Base-by-base conservation (phyloP, 1,140 invertebrate species). In the Drosophila pruinosa region DNA sequence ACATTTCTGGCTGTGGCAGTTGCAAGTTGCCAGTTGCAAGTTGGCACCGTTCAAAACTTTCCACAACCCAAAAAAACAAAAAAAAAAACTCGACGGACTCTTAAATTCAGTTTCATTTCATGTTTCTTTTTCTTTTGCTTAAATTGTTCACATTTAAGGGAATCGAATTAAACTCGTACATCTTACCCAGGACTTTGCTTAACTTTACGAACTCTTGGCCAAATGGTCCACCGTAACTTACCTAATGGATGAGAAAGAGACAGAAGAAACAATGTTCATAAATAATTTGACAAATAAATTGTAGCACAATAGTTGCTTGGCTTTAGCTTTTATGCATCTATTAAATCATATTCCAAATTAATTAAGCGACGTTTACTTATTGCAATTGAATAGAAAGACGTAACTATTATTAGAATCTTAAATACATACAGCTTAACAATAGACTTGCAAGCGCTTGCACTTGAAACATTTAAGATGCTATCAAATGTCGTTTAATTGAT, bases 1-100 rank as follows among this genome's bases (percentile, higher is more conserved):
- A 69, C 24, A 70, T 39, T 63, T 73, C 65, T 54, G 59, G 58
- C 34, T 62, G 47, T 56, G 71, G 56, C 63, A 72, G 74, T 69
- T 72, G 70, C 72, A 68, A 72, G 56, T 72, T 67, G 56, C 36
- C 34, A 26, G 53, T 56, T 39, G 53, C 36, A 14, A 56, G 36
- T 56, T 22, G 28, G 15, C 54, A 36, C 24, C 41, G 41, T 36
- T 48, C 21, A 62, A 62, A 71, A 12, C 65, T 71, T 65, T 3
- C 50, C 3, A 38, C 12, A 69, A 43, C 47, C n/a, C n/a, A n/a
- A n/a, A 53, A 63, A 53, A 22, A 14, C 43, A 45, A 43, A 43
- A 17, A 7, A 43, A 19, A 41, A 52, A 26, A 43, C 58, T 24
- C 39, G n/a, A 19, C 22, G 59, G 48, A 70, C 67, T 64, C 59